Evolutionary conservation across 2,113 vertebrate species (phyloP).

Genomic region (Python bivittatus): DNA sequence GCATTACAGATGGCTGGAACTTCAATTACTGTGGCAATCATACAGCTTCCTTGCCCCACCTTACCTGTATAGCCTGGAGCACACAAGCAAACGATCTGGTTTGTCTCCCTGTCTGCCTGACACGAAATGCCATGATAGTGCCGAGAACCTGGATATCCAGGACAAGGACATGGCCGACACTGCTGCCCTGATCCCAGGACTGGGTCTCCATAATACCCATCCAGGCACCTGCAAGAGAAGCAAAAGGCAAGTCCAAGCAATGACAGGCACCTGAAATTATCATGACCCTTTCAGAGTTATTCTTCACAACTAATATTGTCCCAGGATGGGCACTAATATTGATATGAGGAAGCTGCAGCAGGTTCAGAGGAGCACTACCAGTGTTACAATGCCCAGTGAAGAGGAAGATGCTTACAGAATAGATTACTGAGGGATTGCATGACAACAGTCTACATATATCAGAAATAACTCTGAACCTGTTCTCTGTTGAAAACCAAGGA

Average conservation of each 20-base stretch:
- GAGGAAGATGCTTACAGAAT: not conserved
- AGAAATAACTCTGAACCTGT: not conserved
- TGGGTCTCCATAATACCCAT: slow-evolving; percentile 84
- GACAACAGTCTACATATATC: not conserved
- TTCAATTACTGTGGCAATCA: not conserved
- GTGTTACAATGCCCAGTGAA: not conserved
- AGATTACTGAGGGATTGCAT: not conserved
- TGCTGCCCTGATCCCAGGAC: slow-evolving; percentile 83
- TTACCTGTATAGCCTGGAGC: slow-evolving; percentile 80
- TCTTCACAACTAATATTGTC: not conserved
- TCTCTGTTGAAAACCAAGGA: not conserved
- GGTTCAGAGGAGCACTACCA: not conserved
- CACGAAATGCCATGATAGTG: slow-evolving; percentile 81
- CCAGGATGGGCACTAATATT: not conserved
- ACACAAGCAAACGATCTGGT: slow-evolving; percentile 83
- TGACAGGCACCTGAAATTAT: not conserved
- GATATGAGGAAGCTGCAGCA: not conserved
- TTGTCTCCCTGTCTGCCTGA: slow-evolving; percentile 65
- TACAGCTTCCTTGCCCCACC: accelerated
- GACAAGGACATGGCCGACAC: slow-evolving; percentile 86
- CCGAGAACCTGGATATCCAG: slow-evolving; percentile 75
- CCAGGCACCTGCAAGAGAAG: slow-evolving; percentile 71
- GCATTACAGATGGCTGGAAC: not conserved
- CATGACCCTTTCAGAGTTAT: not conserved
- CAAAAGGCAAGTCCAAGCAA: accelerated